Evolutionary conservation across 2,797 vertebrate species (phyloP).

Genomic region (Gobionotothen gibberifrons): DNA sequence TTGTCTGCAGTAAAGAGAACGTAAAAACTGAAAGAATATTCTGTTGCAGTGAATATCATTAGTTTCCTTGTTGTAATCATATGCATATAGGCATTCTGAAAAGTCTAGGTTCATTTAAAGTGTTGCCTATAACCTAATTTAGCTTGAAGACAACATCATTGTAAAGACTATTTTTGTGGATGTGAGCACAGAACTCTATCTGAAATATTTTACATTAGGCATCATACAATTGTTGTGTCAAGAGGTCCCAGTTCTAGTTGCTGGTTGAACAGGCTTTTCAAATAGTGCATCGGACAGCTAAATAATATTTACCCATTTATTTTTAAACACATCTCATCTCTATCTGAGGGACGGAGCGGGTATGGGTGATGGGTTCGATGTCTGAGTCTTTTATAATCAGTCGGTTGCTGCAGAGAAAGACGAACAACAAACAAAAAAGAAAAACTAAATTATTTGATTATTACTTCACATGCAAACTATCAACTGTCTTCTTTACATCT

Average conservation of each 20-base stretch:
- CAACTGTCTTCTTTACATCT: constrained; percentile 12
- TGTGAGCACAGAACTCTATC: background rate
- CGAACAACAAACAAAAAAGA: constrained; percentile 54
- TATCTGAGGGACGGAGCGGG: constrained; percentile 8
- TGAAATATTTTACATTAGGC: constrained; percentile 16
- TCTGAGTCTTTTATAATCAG: constrained; percentile 53
- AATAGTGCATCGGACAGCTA: constrained; percentile 44
- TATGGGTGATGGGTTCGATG: constrained; percentile 25
- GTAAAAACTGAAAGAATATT: background rate
- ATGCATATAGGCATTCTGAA: background rate
- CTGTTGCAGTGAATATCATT: background rate
- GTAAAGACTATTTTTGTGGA: constrained; percentile 16
- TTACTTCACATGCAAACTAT: constrained; percentile 36
- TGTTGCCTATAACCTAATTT: background rate
- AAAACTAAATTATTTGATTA: constrained; percentile 31
- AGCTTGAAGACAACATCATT: constrained; percentile 18
- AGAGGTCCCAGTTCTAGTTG: constrained; percentile 14
- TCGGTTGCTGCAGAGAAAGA: constrained; percentile 24
- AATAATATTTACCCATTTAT: constrained; percentile 60
- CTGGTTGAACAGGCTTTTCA: constrained; percentile 35
- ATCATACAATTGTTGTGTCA: constrained; percentile 16
- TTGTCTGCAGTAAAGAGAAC: background rate
- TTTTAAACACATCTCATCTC: constrained; percentile 46
- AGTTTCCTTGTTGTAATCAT: constrained; percentile 5
- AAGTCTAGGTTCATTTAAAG: background rate